A percentile compares a stretch with the other conserved stretches of the same genome.
phyloP scores from a whole-genome alignment of 2,113 vertebrate genomes.

The human (Homo sapiens) region GRCh38 chr19:45562501-45563000 shows the following conservation, averaged over 20 bases:
- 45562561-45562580: too few species aligned
- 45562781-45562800: background rate
- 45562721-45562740: rapidly evolving
- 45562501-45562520: too few species aligned
- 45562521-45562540: too few species aligned
- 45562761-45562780: background rate
- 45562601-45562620: rapidly evolving
- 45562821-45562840: background rate
- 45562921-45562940: background rate
- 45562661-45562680: background rate
- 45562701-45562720: background rate
- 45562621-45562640: too few species aligned
- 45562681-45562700: background rate
- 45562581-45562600: too few species aligned
- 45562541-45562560: too few species aligned
- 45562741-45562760: background rate
- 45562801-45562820: rapidly evolving
- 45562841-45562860: background rate
- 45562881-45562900: background rate
- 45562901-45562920: background rate
- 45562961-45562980: background rate
- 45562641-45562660: too few species aligned
- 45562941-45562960: background rate
- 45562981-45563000: background rate
- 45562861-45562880: background rate